Evolutionary conservation across 2,797 vertebrate genomes (phyloP).

Genomic region (Microctenopoma steveboyesi): DNA sequence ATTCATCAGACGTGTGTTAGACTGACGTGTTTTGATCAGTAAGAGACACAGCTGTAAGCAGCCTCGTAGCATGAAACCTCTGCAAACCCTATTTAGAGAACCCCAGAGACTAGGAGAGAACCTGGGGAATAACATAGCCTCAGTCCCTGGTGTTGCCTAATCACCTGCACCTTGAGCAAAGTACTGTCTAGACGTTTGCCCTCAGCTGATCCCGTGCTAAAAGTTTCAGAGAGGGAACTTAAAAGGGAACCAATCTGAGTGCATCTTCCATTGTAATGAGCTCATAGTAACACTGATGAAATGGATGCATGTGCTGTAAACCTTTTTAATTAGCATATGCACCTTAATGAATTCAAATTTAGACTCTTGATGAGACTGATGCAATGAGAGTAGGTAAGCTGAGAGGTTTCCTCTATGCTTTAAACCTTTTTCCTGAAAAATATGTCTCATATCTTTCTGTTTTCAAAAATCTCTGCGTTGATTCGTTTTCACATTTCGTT

Average conservation of each 20-base stretch:
- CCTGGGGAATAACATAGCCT: slow-evolving; percentile 61
- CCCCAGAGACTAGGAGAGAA: slow-evolving; percentile 49
- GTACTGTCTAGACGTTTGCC: slow-evolving; percentile 62
- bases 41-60: slow-evolving; percentile 56
- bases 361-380: slow-evolving; percentile 57
- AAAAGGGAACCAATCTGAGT: slow-evolving; percentile 47
- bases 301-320: slow-evolving; percentile 51
- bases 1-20: slow-evolving; percentile 37
- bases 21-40: slow-evolving; percentile 63
- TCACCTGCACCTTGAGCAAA: slow-evolving; percentile 68
- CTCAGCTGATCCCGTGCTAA: slow-evolving; percentile 42
- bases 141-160: slow-evolving; percentile 63
- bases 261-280: slow-evolving; percentile 55
- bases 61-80: slow-evolving; percentile 50
- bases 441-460: slow-evolving; percentile 18
- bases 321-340: slow-evolving; percentile 56
- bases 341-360: slow-evolving; percentile 55
- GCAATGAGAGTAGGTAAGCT: slow-evolving; percentile 43
- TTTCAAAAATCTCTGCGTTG: slow-evolving; percentile 15
- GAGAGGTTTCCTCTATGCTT: slow-evolving; percentile 28
- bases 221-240: slow-evolving; percentile 54
- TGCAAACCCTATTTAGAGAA: slow-evolving; percentile 61
- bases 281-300: slow-evolving; percentile 54
- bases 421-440: slow-evolving; percentile 15
- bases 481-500: slow-evolving; percentile 29